These are phyloP conservation scores for Geopemphigus sp. DNA, from an alignment of 1,140 invertebrate species.

Conservation along the genomic window DNA sequence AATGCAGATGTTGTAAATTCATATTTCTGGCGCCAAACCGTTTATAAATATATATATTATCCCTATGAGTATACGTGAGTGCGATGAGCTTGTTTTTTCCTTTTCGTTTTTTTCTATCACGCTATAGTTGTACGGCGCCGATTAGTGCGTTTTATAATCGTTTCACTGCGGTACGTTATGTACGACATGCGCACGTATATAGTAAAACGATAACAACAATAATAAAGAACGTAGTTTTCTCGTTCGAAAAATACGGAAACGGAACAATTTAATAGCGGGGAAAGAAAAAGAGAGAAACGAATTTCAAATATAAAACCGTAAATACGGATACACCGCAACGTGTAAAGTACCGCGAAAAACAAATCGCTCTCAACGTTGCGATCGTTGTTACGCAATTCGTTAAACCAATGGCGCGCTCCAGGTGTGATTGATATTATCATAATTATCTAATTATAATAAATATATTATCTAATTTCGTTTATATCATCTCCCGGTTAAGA, in stretches of 20 bases:
- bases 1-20: constrained; percentile 46
- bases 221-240: neutral
- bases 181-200: too few species aligned
- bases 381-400: too few species aligned
- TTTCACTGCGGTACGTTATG: neutral
- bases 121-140: neutral
- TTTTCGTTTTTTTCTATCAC: neutral
- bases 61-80: too few species aligned
- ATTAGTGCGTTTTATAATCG: constrained; percentile 2
- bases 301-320: neutral
- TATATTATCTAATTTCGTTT: too few species aligned
- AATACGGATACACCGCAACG: too few species aligned
- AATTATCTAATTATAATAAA: too few species aligned
- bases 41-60: neutral
- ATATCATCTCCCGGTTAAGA: too few species aligned
- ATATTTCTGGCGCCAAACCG: constrained; percentile 34
- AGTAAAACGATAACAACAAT: neutral
- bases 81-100: neutral
- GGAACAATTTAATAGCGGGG: neutral
- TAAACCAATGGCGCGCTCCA: too few species aligned
- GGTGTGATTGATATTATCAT: too few species aligned
- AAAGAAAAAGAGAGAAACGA: neutral
- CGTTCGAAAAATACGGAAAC: neutral
- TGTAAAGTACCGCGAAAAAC: too few species aligned
- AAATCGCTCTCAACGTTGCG: too few species aligned